Evolutionary conservation across 1,140 invertebrate genomes (phyloP).

Genomic region (Anastrepha ludens): DNA sequence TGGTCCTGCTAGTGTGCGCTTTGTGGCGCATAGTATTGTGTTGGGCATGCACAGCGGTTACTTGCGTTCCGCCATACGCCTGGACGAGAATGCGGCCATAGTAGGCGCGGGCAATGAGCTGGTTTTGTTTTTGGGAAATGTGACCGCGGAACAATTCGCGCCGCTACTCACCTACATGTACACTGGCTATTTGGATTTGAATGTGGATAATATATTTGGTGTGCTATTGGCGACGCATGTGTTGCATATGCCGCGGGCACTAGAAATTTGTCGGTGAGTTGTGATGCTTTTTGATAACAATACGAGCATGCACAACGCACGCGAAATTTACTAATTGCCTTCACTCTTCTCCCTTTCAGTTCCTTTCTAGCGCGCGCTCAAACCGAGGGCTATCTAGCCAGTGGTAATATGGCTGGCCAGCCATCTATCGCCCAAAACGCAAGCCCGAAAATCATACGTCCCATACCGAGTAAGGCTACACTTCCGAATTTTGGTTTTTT

Average conservation of each 20-base stretch:
- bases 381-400: slow-evolving; percentile 69
- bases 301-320: too few species aligned
- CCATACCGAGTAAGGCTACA: slow-evolving; percentile 71
- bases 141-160: slow-evolving; percentile 82
- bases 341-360: slow-evolving; percentile 57
- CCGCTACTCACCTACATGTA: slow-evolving; percentile 86
- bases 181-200: slow-evolving; percentile 83
- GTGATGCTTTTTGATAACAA: neutral
- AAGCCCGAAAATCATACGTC: slow-evolving; percentile 65
- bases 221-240: slow-evolving; percentile 84
- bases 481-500: slow-evolving; percentile 68
- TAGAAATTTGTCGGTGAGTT: slow-evolving; percentile 80
- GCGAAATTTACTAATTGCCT: too few species aligned
- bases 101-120: slow-evolving; percentile 69
- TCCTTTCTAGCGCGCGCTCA: slow-evolving; percentile 75
- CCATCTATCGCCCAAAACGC: neutral
- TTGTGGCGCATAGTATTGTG: slow-evolving; percentile 81
- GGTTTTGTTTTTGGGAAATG: slow-evolving; percentile 77
- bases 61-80: slow-evolving; percentile 77
- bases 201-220: slow-evolving; percentile 83
- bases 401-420: neutral
- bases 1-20: slow-evolving; percentile 77
- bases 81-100: slow-evolving; percentile 64
- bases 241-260: slow-evolving; percentile 83
- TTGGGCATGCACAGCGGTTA: slow-evolving; percentile 84